Evolutionary conservation across 2,797 vertebrate species (phyloP).

Genomic region (Mormyrus proboscirostris): DNA sequence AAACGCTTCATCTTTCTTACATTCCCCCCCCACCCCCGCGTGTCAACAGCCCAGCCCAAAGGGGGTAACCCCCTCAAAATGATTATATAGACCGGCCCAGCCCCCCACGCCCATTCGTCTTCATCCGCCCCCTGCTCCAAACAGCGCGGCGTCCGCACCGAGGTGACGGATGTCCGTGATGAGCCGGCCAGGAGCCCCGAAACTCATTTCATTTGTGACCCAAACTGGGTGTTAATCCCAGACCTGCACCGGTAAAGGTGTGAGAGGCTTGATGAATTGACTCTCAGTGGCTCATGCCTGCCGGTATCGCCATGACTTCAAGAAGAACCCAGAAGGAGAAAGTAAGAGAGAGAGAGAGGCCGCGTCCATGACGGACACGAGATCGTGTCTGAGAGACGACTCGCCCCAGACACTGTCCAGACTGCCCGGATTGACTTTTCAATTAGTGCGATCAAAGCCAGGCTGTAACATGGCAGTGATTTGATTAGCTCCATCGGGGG

Average conservation of each 20-base stretch:
- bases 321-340: slow-evolving; percentile 36
- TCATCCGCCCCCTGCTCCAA: slow-evolving; percentile 48
- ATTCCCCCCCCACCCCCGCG: slow-evolving; percentile 14
- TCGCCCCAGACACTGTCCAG: not conserved
- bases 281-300: slow-evolving; percentile 20
- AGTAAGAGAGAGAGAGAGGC: slow-evolving; percentile 41
- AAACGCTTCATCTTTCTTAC: slow-evolving; percentile 22
- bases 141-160: slow-evolving; percentile 46
- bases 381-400: not conserved
- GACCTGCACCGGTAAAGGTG: slow-evolving; percentile 45
- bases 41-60: slow-evolving; percentile 48
- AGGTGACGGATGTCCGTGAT: slow-evolving; percentile 53
- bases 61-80: slow-evolving; percentile 55
- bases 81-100: slow-evolving; percentile 60
- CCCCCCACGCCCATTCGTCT: slow-evolving; percentile 60
- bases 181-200: slow-evolving; percentile 38
- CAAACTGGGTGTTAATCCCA: slow-evolving; percentile 45
- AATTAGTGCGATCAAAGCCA: slow-evolving; percentile 21
- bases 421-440: slow-evolving; percentile 20
- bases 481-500: slow-evolving; percentile 21
- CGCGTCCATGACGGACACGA: not conserved
- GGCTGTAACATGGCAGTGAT: slow-evolving; percentile 9
- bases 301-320: slow-evolving; percentile 6
- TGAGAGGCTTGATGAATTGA: slow-evolving; percentile 36
- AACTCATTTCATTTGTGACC: slow-evolving; percentile 51